Conservation (phyloP, 2,888 invertebrate genomes). For the Polylopha cassiicola region DNA sequence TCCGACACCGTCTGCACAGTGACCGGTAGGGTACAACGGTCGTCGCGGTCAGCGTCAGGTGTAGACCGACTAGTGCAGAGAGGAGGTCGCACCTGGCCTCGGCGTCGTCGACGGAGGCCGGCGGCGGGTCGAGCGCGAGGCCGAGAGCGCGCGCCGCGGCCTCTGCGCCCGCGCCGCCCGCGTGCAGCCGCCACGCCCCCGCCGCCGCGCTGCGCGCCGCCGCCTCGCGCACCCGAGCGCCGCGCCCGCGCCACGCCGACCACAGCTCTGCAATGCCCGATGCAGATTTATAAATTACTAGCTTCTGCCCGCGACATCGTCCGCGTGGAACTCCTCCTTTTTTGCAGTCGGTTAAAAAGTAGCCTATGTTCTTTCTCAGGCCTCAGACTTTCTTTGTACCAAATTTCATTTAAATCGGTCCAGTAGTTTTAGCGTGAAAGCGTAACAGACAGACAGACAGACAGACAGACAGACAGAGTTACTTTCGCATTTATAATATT, state of each 20-base stretch:
- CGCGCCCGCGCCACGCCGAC: constrained; percentile 26
- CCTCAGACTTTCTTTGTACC: too few relatives aligned
- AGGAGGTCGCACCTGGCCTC: constrained; percentile 32
- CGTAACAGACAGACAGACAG: too few relatives aligned
- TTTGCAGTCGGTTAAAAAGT: too few relatives aligned
- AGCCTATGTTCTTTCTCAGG: too few relatives aligned
- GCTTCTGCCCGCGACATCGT: too few relatives aligned
- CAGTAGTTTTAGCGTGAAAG: too few relatives aligned
- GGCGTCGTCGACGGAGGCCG: constrained; percentile 30
- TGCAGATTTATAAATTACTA: neutral
- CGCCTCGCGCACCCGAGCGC: neutral
- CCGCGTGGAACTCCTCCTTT: too few relatives aligned
- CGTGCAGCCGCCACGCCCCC: constrained; percentile 42
- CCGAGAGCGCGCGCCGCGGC: constrained; percentile 33
- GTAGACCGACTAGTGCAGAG: constrained; percentile 31
- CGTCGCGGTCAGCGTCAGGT: neutral
- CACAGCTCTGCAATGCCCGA: constrained; percentile 29
- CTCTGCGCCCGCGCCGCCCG: constrained; percentile 38
- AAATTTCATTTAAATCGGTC: too few relatives aligned
- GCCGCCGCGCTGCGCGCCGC: constrained; percentile 20
- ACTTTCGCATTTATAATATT: too few relatives aligned
- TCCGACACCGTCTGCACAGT: too few relatives aligned
- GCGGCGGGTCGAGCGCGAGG: constrained; percentile 38
- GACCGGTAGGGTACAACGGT: too few relatives aligned
- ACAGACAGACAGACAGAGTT: too few relatives aligned